phyloP scores from a whole-genome alignment of 2,113 vertebrate genomes.

The Rousettus leschenaultii region DNA sequence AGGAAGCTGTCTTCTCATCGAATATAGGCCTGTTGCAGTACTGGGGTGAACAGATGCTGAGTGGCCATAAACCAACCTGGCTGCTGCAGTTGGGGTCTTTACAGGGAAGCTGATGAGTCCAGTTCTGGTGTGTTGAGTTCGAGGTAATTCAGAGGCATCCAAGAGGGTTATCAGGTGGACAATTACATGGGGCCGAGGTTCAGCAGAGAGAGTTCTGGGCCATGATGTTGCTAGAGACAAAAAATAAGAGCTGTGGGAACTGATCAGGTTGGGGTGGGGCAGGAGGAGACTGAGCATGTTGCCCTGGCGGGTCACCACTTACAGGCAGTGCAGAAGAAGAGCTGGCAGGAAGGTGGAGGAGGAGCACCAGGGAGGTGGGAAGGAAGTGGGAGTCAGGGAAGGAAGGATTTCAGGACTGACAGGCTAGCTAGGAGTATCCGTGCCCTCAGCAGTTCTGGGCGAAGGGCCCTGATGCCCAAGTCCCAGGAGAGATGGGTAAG shows the following conservation, averaged over 20 bases:
- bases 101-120: accelerated
- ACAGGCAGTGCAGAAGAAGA: background rate
- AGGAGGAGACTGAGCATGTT: accelerated
- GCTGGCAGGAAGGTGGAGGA: background rate
- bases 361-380: accelerated
- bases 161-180: background rate
- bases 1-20: background rate
- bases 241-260: background rate
- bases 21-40: background rate
- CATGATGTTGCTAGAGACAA: background rate
- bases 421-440: background rate
- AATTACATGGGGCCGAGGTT: background rate
- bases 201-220: background rate
- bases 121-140: background rate
- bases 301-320: background rate
- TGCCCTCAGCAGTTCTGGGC: background rate
- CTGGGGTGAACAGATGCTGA: background rate
- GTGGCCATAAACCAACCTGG: background rate
- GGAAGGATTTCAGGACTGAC: background rate
- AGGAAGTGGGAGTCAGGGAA: background rate
- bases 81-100: background rate
- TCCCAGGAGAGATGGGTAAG: background rate
- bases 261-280: background rate
- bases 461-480: background rate
- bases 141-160: accelerated